Percentiles rank a stretch among this genome's conserved stretches.
Conservation (phyloP, 2,113 vertebrate species). For the Eolophus roseicapilla region DNA sequence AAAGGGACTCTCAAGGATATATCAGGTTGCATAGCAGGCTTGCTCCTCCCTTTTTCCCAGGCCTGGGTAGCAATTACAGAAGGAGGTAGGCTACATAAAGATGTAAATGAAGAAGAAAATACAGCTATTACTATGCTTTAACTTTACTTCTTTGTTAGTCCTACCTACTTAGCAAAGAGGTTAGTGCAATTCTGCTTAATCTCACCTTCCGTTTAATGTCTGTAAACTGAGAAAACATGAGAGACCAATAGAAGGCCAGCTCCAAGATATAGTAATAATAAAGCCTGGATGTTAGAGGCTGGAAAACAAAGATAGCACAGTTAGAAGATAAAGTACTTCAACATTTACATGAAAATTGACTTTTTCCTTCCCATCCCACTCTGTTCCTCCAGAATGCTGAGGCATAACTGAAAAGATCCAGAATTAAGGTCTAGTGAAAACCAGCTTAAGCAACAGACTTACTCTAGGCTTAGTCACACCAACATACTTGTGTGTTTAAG, state of each 20-base stretch:
- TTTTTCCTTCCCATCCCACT: not conserved
- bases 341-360: not conserved
- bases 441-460: not conserved
- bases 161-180: not conserved
- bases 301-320: conserved; percentile 37
- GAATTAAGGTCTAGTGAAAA: not conserved
- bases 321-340: conserved; percentile 22
- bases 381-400: not conserved
- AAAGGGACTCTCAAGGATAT: not conserved
- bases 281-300: conserved; percentile 86
- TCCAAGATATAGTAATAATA: conserved; percentile 91
- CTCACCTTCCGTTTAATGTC: conserved; percentile 98
- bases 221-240: conserved; percentile 98
- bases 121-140: not conserved
- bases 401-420: not conserved
- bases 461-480: not conserved
- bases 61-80: not conserved
- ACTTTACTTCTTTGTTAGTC: not conserved
- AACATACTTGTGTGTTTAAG: not conserved
- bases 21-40: not conserved
- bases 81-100: not conserved
- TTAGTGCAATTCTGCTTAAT: not conserved
- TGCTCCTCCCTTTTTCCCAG: not conserved
- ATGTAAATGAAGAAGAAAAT: not conserved
- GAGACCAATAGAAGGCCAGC: conserved; percentile 96